phyloP scores from a whole-genome alignment of 1,140 invertebrate genomes.

The Drosophila nikananu region DNA sequence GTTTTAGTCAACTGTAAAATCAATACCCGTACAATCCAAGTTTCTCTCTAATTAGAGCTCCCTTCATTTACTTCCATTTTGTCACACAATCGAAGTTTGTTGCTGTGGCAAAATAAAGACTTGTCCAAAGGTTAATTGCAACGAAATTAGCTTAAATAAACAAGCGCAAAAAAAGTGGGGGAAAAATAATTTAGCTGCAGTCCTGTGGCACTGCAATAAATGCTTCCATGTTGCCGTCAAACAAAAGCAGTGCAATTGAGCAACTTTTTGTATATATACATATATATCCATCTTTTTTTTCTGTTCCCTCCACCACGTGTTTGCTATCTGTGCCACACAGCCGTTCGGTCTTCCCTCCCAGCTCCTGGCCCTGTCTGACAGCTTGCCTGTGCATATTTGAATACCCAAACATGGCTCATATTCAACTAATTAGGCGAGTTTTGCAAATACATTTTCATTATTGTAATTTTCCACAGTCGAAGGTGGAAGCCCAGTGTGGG shows the following conservation, averaged over 20 bases:
- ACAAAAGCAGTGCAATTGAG: slow-evolving; percentile 45
- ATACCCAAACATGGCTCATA: slow-evolving; percentile 79
- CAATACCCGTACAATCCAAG: too few species aligned
- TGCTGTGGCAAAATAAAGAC: neutral
- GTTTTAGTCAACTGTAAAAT: neutral
- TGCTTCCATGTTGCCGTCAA: slow-evolving; percentile 31
- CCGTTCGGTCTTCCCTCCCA: neutral
- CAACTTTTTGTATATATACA: slow-evolving; percentile 19
- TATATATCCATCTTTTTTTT: slow-evolving; percentile 3
- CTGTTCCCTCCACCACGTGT: slow-evolving; percentile 19
- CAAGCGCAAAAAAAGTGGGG: neutral
- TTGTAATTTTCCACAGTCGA: slow-evolving; percentile 72
- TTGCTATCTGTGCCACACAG: slow-evolving; percentile 58
- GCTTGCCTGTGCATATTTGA: slow-evolving; percentile 76
- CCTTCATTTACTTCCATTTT: neutral
- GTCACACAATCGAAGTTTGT: neutral
- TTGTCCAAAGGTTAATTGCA: slow-evolving; percentile 12
- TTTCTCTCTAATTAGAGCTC: neutral
- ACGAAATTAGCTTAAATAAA: slow-evolving; percentile 12
- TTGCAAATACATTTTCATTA: slow-evolving; percentile 84
- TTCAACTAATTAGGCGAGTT: slow-evolving; percentile 82
- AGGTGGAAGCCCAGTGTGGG: slow-evolving; percentile 4
- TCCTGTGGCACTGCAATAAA: slow-evolving; percentile 27
- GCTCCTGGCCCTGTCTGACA: slow-evolving; percentile 29
- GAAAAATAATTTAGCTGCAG: slow-evolving; percentile 16